A percentile compares a stretch with the other conserved stretches of the same genome.
Evolutionary conservation across 2,797 vertebrate genomes (phyloP).

Genomic region (Clamator glandarius): DNA sequence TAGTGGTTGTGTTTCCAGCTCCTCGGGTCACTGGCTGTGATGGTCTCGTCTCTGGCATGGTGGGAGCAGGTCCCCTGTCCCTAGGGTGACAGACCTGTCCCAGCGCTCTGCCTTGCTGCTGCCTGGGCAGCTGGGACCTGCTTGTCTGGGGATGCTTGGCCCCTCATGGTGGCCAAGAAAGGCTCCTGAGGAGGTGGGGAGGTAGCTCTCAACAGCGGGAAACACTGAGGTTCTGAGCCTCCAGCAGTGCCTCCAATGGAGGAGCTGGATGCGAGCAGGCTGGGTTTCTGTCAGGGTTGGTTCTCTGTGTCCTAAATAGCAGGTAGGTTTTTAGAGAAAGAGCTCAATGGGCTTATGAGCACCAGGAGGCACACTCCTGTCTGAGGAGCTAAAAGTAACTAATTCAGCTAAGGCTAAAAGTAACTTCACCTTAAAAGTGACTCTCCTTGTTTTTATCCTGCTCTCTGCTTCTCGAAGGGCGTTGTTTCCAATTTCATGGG

Average conservation of each 20-base stretch:
- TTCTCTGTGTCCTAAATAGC: not conserved
- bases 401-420: not conserved
- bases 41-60: not conserved
- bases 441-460: not conserved
- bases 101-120: not conserved
- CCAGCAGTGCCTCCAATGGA: not conserved
- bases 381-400: not conserved
- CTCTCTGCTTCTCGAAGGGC: not conserved
- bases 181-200: not conserved
- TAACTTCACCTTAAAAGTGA: not conserved
- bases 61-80: not conserved
- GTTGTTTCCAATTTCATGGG: not conserved
- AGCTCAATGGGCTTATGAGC: not conserved
- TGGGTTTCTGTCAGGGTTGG: not conserved
- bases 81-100: accelerated
- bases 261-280: not conserved
- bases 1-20: not conserved
- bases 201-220: not conserved
- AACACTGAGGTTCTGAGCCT: not conserved
- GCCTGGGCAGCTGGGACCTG: accelerated
- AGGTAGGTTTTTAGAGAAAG: not conserved
- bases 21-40: accelerated
- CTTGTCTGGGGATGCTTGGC: too few relatives aligned
- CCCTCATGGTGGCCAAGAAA: not conserved
- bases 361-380: not conserved